Conservation (phyloP, 2,113 vertebrate genomes). For the Xyrauchen texanus region DNA sequence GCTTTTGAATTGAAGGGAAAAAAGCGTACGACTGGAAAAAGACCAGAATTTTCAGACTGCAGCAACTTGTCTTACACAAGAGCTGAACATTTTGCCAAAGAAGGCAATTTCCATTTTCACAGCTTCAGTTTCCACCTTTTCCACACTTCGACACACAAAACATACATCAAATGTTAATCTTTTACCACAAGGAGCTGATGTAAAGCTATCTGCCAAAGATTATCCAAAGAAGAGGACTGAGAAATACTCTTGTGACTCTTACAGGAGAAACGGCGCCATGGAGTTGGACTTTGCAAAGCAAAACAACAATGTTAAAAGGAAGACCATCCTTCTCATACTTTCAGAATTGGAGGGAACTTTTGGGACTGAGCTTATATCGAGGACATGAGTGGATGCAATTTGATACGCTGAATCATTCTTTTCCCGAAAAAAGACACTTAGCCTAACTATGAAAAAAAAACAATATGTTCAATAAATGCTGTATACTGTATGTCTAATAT, state of each 20-base stretch:
- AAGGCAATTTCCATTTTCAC: neutral
- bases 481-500: conserved; percentile 42
- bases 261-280: neutral
- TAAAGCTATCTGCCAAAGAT: neutral
- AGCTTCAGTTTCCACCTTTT: conserved; percentile 2
- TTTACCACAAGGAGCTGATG: neutral
- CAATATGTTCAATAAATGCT: conserved; percentile 38
- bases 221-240: neutral
- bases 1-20: neutral
- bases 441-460: conserved; percentile 13
- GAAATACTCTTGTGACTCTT: neutral
- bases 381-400: neutral
- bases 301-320: neutral
- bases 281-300: neutral
- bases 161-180: neutral
- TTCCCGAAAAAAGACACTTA: neutral
- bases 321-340: neutral
- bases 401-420: neutral
- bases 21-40: conserved; percentile 7
- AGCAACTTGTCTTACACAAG: neutral
- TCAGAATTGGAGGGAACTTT: neutral
- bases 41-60: neutral
- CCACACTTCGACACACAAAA: neutral
- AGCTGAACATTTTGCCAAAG: conserved; percentile 4
- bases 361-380: neutral